phyloP scores from a whole-genome alignment of 1,140 invertebrate species.

The Galleria mellonella region DNA sequence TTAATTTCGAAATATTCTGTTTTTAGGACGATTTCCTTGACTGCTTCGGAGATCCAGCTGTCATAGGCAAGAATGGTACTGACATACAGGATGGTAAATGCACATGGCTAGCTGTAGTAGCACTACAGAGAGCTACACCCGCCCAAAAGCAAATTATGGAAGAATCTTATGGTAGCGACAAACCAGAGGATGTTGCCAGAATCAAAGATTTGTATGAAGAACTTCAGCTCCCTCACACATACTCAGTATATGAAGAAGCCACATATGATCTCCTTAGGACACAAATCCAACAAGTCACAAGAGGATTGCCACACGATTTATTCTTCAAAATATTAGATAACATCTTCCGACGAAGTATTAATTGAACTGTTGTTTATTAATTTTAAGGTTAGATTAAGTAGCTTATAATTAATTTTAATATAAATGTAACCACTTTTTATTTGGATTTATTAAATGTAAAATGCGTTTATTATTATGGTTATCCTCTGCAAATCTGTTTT shows the following conservation, averaged over 20 bases:
- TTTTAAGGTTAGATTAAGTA: not conserved
- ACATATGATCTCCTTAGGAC: conserved; percentile 87
- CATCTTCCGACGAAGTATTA: conserved; percentile 81
- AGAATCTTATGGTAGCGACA: conserved; percentile 86
- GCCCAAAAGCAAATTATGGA: conserved; percentile 85
- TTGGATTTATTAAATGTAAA: not conserved
- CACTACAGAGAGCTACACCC: conserved; percentile 85
- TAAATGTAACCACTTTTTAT: not conserved
- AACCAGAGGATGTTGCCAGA: conserved; percentile 79
- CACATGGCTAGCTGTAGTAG: conserved; percentile 94
- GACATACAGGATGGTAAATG: conserved; percentile 98
- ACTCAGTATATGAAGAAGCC: conserved; percentile 89
- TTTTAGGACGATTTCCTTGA: conserved; percentile 95
- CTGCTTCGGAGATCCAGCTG: conserved; percentile 89
- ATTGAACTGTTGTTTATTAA: conserved; percentile 7
- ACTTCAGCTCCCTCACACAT: conserved; percentile 84
- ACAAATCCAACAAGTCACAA: conserved; percentile 89
- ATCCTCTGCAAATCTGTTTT: too few species aligned
- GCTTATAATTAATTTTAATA: not conserved
- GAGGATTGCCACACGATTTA: conserved; percentile 86
- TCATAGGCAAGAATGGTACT: conserved; percentile 92
- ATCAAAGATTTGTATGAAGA: conserved; percentile 90
- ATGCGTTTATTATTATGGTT: too few species aligned
- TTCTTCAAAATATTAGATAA: conserved; percentile 89
- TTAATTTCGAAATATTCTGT: too few species aligned